Base-by-base conservation (phyloP, 2,888 invertebrate species). In the Elgonia sp. region DNA sequence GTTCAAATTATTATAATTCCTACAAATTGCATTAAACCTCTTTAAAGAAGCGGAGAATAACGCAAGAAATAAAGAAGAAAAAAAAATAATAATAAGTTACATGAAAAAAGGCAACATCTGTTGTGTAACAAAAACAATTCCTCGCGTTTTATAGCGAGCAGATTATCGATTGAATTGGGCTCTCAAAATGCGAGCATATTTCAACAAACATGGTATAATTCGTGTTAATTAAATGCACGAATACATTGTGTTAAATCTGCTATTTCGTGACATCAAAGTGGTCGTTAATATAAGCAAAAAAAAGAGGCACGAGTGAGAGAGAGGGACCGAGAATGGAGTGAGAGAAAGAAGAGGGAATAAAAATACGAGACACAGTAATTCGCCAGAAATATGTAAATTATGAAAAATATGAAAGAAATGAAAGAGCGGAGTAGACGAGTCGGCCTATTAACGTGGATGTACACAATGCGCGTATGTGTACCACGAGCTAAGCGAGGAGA, bases 161-260 rank as follows among this genome's bases (percentile, higher is more conserved):
- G 39, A 18, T 67, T 69, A 80, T 80, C 46, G 69, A 80, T 69
- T 39, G n/a, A 20, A 67, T 79, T 42, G 29, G 18, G 14, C 18
- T 69, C 46, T 40, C 42, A 14, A 55, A 80, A 69, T 40, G 42
- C 57, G 55, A 40, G 77, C 21, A 65, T 57, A 57, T 60, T 80
- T 57, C 60, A 69, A 42, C 60, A 69, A 69, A 46, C 42, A 37
- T n/a, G 1, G 50, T 60, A 16, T 83, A 69, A 83, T 75, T 75
- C 63, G 77, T 79, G 77, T 79, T 84, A 84, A 84, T 84, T 79
- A 73, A 84, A 84, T 79, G 79, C 79, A 65, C 72, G 73, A 79
- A 39, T 20, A 70, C 39, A 70, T 84, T 72, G 63, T 63, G 77
- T 79, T 72, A 72, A 53, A 63, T 84, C 63, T 12, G 72, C 55